These are phyloP conservation scores for Paracanthobrama guichenoti DNA, from an alignment of 2,113 vertebrate genomes.

Conservation along the genomic window DNA sequence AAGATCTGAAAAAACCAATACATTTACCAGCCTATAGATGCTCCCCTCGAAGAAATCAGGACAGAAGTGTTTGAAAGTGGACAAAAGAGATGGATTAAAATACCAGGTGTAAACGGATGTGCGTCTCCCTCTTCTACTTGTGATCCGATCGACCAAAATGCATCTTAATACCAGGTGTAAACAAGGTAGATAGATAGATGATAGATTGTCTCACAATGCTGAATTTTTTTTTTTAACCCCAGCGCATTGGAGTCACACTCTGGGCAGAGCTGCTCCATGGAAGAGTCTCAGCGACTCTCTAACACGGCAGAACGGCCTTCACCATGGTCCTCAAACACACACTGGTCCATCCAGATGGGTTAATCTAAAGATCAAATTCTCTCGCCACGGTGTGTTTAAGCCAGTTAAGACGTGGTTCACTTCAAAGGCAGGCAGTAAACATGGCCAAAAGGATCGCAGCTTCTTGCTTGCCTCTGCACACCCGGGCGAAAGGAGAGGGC, in stretches of 20 bases:
- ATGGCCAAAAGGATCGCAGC: conserved; percentile 72
- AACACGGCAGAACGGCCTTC: conserved; percentile 52
- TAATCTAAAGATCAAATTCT: conserved; percentile 72
- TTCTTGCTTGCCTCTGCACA: conserved; percentile 67
- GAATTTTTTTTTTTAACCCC: too few species aligned
- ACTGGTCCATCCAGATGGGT: conserved; percentile 59
- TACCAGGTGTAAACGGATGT: too few species aligned
- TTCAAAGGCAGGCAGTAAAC: conserved; percentile 73
- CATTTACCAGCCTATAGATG: too few species aligned
- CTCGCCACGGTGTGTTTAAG: conserved; percentile 54
- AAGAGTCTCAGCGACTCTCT: conserved; percentile 41
- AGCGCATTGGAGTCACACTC: background rate
- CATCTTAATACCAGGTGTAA: too few species aligned
- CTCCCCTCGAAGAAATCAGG: too few species aligned
- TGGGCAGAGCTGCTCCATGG: background rate
- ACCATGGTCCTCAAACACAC: conserved; percentile 39
- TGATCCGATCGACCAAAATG: too few species aligned
- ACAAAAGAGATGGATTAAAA: too few species aligned
- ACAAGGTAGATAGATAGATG: too few species aligned
- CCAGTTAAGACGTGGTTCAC: conserved; percentile 68
- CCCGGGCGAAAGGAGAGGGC: conserved; percentile 64
- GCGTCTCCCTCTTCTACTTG: too few species aligned
- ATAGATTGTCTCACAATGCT: too few species aligned
- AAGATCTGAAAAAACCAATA: too few species aligned
- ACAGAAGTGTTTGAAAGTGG: too few species aligned